phyloP scores from a whole-genome alignment of 2,888 invertebrate species.

The Amblyteles armatorius region DNA sequence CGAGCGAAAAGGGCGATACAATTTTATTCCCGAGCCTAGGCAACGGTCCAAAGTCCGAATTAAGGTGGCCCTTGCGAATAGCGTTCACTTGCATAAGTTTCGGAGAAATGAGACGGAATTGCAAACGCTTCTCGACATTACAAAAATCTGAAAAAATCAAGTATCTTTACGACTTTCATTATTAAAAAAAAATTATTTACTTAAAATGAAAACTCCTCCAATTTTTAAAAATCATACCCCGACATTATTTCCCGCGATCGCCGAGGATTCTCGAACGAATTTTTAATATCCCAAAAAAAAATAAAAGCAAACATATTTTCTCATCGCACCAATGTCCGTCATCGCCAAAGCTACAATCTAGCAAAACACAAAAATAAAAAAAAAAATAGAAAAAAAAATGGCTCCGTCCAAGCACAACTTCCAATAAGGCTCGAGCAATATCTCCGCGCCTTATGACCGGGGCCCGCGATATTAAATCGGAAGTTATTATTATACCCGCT shows the following conservation, averaged over 20 bases:
- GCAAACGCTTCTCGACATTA: no score
- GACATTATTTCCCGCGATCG: background rate
- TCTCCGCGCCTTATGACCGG: constrained; percentile 22
- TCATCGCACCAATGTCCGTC: no score
- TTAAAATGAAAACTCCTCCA: background rate
- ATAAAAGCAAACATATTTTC: background rate
- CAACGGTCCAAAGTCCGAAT: no score
- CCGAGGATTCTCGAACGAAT: background rate
- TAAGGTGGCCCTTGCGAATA: no score
- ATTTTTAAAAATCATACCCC: background rate
- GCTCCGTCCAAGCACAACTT: background rate
- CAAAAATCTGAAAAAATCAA: background rate
- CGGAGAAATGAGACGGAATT: no score
- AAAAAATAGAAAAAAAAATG: background rate
- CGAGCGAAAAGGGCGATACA: background rate
- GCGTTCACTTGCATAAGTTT: no score
- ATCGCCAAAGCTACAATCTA: background rate
- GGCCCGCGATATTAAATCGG: constrained; percentile 72
- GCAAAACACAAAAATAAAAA: background rate
- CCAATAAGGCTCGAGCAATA: background rate
- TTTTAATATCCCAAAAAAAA: background rate
- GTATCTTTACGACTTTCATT: background rate
- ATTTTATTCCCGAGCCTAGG: no score
- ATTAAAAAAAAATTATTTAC: background rate
- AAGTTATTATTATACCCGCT: constrained; percentile 71